Evolutionary conservation across 2,113 vertebrate genomes (phyloP).

Genomic region (Pollimyrus isidori): DNA sequence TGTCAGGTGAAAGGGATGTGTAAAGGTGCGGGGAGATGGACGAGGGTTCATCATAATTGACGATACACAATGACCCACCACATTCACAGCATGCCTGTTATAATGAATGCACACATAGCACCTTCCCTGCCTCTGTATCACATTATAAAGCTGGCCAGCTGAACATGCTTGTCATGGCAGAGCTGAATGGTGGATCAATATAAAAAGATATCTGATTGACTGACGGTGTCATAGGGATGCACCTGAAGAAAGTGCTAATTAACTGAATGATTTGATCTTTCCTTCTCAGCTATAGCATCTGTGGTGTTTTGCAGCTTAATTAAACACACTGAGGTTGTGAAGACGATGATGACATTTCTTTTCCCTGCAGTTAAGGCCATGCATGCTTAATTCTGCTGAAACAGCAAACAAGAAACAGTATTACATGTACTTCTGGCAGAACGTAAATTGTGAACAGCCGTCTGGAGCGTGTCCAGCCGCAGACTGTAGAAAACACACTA

Average conservation of each 20-base stretch:
- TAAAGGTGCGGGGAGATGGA: neutral
- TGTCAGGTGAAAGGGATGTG: neutral
- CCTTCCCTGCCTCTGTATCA: neutral
- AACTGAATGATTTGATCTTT: neutral
- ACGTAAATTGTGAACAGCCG: constrained; percentile 5
- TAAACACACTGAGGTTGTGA: neutral
- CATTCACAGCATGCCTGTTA: neutral
- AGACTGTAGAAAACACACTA: neutral
- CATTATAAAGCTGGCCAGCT: neutral
- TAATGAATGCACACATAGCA: neutral
- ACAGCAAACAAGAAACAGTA: neutral
- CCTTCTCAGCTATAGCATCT: neutral
- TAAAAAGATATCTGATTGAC: neutral
- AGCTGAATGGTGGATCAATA: neutral
- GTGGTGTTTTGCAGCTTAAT: neutral
- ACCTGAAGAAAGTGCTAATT: neutral
- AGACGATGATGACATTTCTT: neutral
- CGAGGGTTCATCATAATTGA: neutral
- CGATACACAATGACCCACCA: neutral
- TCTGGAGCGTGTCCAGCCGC: neutral
- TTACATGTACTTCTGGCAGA: neutral
- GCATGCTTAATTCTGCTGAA: neutral
- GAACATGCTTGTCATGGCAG: neutral
- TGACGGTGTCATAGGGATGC: neutral
- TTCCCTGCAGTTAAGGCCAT: neutral